Percentiles rank a stretch among this genome's conserved stretches.
Evolutionary conservation across 2,888 invertebrate species (phyloP).

Genomic region (Ditula angustiorana): DNA sequence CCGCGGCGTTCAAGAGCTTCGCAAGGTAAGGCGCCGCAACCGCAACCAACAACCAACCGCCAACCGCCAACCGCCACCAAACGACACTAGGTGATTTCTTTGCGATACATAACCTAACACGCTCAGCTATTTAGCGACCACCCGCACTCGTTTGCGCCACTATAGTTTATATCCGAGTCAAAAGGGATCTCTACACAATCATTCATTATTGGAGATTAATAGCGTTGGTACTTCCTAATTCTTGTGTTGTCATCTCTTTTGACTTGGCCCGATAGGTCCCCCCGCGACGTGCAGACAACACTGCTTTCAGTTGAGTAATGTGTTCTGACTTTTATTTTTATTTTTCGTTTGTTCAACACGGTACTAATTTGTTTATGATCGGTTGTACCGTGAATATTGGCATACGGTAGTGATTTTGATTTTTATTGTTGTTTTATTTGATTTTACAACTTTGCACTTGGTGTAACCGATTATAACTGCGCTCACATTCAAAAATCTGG

Average conservation of each 20-base stretch:
- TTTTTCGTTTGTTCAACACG: not conserved
- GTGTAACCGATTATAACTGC: slow-evolving; percentile 11
- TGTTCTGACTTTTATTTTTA: not conserved
- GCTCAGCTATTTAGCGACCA: slow-evolving; percentile 70
- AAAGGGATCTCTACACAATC: slow-evolving; percentile 11
- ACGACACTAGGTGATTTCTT: slow-evolving; percentile 85
- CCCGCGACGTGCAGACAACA: slow-evolving; percentile 61
- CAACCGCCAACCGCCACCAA: slow-evolving; percentile 66
- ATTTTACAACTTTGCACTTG: not conserved
- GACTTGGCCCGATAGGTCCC: slow-evolving; percentile 40
- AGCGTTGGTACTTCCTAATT: not conserved
- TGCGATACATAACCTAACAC: slow-evolving; percentile 78
- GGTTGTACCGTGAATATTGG: slow-evolving; percentile 1
- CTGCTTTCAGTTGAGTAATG: slow-evolving; percentile 36
- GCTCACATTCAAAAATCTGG: not conserved
- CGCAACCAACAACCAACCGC: slow-evolving; percentile 46
- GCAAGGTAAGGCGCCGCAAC: slow-evolving; percentile 94
- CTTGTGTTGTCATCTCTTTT: slow-evolving; percentile 23
- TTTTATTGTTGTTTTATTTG: not conserved
- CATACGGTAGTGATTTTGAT: not conserved
- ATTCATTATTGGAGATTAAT: not conserved
- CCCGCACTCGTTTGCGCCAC: slow-evolving; percentile 77
- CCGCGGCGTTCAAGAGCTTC: slow-evolving; percentile 99
- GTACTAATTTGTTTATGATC: slow-evolving; percentile 14
- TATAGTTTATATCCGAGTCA: slow-evolving; percentile 43